A percentile compares a stretch with the other conserved stretches of the same genome.
Evolutionary conservation across 2,888 invertebrate genomes (phyloP).

Genomic region (Agriopis marginaria): DNA sequence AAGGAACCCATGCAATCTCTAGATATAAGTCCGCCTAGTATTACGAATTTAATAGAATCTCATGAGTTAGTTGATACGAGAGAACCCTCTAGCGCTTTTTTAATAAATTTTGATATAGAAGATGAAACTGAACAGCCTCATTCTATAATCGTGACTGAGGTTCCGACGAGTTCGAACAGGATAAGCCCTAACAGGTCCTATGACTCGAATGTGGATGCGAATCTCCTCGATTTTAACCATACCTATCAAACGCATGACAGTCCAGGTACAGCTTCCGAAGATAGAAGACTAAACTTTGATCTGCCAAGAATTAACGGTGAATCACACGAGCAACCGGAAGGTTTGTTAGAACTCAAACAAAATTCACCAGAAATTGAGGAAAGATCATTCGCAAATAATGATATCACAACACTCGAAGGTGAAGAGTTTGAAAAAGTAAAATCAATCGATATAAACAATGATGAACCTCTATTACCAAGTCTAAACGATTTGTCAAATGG

Average conservation of each 20-base stretch:
- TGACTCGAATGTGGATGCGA: constrained; percentile 58
- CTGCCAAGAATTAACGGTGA: constrained; percentile 50
- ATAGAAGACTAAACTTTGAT: constrained; percentile 37
- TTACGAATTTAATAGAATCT: constrained; percentile 76
- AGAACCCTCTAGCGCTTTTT: constrained; percentile 60
- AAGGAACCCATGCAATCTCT: constrained; percentile 57
- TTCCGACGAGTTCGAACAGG: constrained; percentile 61
- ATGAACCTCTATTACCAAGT: constrained; percentile 9
- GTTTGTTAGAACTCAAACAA: constrained; percentile 31
- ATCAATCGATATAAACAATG: constrained; percentile 13
- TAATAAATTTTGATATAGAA: constrained; percentile 69
- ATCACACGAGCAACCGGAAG: constrained; percentile 33
- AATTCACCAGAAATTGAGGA: constrained; percentile 24
- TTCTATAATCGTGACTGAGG: constrained; percentile 79
- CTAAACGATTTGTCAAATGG: constrained; percentile 42
- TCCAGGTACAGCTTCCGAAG: constrained; percentile 33
- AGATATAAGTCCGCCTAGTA: constrained; percentile 65
- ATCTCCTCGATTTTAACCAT: constrained; percentile 51
- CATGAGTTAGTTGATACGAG: constrained; percentile 61
- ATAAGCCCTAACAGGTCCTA: constrained; percentile 60
- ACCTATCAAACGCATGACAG: constrained; percentile 62
- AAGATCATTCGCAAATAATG: constrained; percentile 15
- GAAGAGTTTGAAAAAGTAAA: constrained; percentile 18
- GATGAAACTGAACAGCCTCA: constrained; percentile 81
- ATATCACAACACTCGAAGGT: constrained; percentile 25